Evolutionary conservation across 2,888 invertebrate genomes (phyloP).

Genomic region (Hylaea fasciaria): DNA sequence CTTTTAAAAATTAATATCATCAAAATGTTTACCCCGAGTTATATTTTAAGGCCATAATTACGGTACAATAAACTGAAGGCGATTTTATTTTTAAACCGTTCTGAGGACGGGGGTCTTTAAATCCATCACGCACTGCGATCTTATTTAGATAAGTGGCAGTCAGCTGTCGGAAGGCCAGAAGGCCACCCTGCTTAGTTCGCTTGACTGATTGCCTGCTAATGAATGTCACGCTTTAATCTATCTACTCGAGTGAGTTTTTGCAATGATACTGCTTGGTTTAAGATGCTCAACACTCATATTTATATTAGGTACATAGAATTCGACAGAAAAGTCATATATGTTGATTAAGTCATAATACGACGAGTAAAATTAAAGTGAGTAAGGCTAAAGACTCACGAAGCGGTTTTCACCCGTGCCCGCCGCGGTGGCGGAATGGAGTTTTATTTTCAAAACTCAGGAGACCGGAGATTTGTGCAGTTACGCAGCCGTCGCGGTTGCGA

Average conservation of each 20-base stretch:
- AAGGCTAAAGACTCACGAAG: too few species aligned
- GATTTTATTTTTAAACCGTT: neutral
- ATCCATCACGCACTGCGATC: constrained; percentile 81
- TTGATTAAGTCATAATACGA: neutral
- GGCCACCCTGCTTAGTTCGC: constrained; percentile 73
- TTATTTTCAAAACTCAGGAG: too few species aligned
- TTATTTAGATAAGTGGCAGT: constrained; percentile 81
- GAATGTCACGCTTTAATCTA: constrained; percentile 76
- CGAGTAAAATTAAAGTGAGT: too few species aligned
- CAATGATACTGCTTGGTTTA: constrained; percentile 21
- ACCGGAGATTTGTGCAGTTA: too few species aligned
- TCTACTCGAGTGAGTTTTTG: constrained; percentile 47
- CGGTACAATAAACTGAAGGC: neutral
- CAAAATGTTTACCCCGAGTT: too few species aligned
- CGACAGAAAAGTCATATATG: too few species aligned
- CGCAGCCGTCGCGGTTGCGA: too few species aligned
- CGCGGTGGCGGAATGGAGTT: too few species aligned
- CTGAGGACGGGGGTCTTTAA: constrained; percentile 69
- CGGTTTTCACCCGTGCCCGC: too few species aligned
- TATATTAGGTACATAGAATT: neutral
- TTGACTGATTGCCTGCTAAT: constrained; percentile 81
- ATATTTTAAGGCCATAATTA: constrained; percentile 1
- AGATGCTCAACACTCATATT: neutral
- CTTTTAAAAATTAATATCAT: too few species aligned
- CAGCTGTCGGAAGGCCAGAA: constrained; percentile 74